Evolutionary conservation across 2,888 invertebrate genomes (phyloP).

Genomic region (Volucella inanis): DNA sequence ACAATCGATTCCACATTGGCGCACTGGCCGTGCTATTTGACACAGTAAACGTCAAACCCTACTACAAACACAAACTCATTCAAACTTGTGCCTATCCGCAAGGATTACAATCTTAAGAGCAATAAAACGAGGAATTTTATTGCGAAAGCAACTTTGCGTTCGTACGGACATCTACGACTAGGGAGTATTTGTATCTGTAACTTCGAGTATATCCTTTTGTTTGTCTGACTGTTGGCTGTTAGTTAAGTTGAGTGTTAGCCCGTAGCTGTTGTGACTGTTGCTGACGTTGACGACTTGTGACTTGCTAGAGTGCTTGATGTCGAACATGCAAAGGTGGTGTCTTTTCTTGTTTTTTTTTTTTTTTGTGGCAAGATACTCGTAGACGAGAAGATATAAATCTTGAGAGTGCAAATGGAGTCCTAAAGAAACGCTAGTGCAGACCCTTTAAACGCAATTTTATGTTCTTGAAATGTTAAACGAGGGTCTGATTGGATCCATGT

Average conservation of each 20-base stretch:
- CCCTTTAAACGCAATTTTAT: constrained; percentile 18
- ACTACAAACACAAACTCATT: too few species aligned
- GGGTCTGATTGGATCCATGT: too few species aligned
- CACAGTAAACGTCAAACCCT: too few species aligned
- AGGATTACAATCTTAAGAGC: constrained; percentile 66
- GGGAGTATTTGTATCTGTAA: background rate
- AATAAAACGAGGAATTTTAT: constrained; percentile 71
- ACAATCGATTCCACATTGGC: constrained; percentile 45
- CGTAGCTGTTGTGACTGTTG: too few species aligned
- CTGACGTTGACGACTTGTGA: constrained; percentile 50
- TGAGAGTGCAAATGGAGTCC: too few species aligned
- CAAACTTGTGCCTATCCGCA: constrained; percentile 24
- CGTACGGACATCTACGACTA: background rate
- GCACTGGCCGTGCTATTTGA: constrained; percentile 2
- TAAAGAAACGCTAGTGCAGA: too few species aligned
- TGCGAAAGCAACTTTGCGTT: constrained; percentile 39
- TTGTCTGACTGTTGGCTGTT: constrained; percentile 7
- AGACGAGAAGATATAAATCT: too few species aligned
- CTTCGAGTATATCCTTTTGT: constrained; percentile 14
- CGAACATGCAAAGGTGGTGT: constrained; percentile 47
- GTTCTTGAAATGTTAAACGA: constrained; percentile 15
- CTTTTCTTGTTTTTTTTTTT: background rate
- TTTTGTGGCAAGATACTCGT: background rate
- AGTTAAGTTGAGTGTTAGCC: too few species aligned
- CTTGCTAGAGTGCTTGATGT: constrained; percentile 41